A percentile compares a stretch with the other conserved stretches of the same genome.
These are phyloP conservation scores for Eufriesea mexicana DNA, from an alignment of 1,140 invertebrate species.

Conservation along the genomic window DNA sequence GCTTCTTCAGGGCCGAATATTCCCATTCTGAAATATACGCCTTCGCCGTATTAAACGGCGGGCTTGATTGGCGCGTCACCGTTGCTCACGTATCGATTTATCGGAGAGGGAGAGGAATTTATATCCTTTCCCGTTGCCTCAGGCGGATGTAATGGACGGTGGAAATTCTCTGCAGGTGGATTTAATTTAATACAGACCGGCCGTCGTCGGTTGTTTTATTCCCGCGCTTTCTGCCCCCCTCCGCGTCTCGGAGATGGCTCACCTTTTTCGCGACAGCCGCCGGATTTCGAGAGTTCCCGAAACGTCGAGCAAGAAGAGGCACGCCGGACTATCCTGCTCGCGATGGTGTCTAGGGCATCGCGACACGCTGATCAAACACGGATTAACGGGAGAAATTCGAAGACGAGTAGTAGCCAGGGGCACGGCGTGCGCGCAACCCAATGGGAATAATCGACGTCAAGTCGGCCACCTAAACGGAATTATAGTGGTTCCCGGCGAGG, in stretches of 20 bases:
- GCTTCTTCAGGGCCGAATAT: conserved; percentile 50
- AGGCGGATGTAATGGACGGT: conserved; percentile 52
- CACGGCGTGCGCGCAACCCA: neutral
- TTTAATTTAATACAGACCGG: conserved; percentile 52
- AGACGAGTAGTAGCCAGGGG: neutral
- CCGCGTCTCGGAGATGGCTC: neutral
- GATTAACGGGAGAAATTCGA: neutral
- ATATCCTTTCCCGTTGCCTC: conserved; percentile 52
- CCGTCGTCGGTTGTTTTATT: conserved; percentile 38
- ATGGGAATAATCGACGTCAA: conserved; percentile 39
- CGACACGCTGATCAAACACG: neutral
- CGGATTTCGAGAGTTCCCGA: neutral
- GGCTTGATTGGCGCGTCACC: conserved; percentile 52
- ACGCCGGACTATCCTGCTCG: too few relatives aligned
- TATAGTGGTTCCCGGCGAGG: conserved; percentile 34
- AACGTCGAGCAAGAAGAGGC: too few relatives aligned
- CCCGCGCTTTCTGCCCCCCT: neutral
- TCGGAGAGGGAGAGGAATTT: conserved; percentile 52
- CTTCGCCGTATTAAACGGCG: conserved; percentile 52
- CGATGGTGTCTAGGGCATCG: too few relatives aligned
- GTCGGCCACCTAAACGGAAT: conserved; percentile 52
- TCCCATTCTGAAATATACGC: conserved; percentile 52
- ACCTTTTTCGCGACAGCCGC: neutral
- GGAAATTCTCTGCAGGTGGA: conserved; percentile 53
- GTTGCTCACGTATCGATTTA: conserved; percentile 57